phyloP scores from a whole-genome alignment of 2,888 invertebrate genomes.

The Sympetrum striolatum region DNA sequence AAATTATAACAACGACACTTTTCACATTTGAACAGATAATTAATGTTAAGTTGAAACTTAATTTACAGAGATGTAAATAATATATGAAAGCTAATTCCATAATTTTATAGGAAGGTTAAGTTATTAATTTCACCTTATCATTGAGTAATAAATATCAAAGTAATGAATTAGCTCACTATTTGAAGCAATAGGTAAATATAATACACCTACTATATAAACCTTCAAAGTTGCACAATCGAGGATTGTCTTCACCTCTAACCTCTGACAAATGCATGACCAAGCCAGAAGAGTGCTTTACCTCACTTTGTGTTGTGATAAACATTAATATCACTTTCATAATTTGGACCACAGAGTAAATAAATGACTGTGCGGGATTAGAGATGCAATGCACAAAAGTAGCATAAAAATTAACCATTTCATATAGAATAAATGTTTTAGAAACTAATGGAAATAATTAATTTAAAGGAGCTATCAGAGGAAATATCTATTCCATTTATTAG shows the following conservation, averaged over 20 bases:
- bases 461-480: not conserved
- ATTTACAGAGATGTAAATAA: no score
- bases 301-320: not conserved
- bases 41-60: no score
- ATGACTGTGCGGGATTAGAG: not conserved
- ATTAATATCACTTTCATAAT: not conserved
- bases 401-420: not conserved
- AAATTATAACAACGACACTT: no score
- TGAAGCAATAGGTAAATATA: no score
- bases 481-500: not conserved
- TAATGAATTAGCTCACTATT: no score
- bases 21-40: no score
- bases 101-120: no score
- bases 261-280: not conserved
- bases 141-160: no score
- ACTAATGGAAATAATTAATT: not conserved
- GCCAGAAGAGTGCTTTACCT: not conserved
- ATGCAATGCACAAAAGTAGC: not conserved
- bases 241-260: not conserved
- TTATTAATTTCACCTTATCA: no score
- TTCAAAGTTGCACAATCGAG: not conserved
- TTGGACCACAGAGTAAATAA: not conserved
- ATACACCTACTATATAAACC: not conserved
- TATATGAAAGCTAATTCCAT: no score
- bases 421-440: not conserved